Evolutionary conservation across 1,140 invertebrate genomes (phyloP).

Genomic region (Phymastichus coffea): DNA sequence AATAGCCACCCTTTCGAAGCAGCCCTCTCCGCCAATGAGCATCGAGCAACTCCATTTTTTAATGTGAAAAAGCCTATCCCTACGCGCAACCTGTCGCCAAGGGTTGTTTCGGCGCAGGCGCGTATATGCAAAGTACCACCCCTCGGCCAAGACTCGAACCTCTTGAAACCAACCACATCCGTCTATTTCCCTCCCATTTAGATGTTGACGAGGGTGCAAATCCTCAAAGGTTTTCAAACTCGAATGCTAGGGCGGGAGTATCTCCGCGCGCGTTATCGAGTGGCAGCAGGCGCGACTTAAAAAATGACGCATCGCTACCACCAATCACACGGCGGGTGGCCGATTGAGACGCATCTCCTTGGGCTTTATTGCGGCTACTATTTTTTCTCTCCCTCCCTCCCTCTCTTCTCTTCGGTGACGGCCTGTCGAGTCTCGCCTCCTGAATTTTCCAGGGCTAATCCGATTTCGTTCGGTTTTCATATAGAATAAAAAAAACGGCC

Average conservation of each 20-base stretch:
- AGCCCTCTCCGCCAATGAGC: not conserved
- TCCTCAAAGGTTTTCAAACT: too few species aligned
- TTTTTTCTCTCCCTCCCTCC: not conserved
- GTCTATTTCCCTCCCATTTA: not conserved
- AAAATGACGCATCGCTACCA: conserved; percentile 51
- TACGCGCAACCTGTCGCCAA: too few species aligned
- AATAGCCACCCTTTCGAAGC: not conserved
- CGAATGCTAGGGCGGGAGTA: too few species aligned
- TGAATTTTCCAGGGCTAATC: conserved; percentile 12
- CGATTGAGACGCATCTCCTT: conserved; percentile 44
- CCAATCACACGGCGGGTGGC: conserved; percentile 50
- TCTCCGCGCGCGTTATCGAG: conserved; percentile 48
- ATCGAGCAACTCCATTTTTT: conserved; percentile 1
- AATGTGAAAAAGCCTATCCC: conserved; percentile 7
- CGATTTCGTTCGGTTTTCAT: conserved; percentile 11
- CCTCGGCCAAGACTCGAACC: conserved; percentile 12
- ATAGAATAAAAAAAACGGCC: not conserved
- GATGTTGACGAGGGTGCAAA: too few species aligned
- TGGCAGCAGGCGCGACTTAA: conserved; percentile 44
- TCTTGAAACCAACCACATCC: not conserved
- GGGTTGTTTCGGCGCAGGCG: too few species aligned
- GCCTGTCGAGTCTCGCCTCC: not conserved
- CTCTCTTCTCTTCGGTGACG: not conserved
- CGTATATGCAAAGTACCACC: conserved; percentile 19
- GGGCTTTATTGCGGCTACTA: not conserved